Percentiles rank a stretch among this genome's conserved stretches.
phyloP scores from a whole-genome alignment of 2,888 invertebrate genomes.

The Agrochola lychnidis region DNA sequence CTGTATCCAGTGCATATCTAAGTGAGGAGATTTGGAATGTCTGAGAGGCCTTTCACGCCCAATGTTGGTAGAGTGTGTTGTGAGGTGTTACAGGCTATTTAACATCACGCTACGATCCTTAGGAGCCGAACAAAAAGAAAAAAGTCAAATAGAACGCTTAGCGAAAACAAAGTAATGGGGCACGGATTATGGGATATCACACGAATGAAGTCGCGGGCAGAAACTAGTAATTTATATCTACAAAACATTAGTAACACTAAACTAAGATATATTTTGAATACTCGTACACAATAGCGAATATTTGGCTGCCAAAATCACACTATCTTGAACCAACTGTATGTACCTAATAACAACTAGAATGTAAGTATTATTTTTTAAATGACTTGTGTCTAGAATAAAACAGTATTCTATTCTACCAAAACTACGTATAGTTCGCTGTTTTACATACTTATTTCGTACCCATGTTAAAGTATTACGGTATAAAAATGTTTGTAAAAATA shows the following conservation, averaged over 20 bases:
- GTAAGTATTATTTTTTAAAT: neutral
- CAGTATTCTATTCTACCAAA: neutral
- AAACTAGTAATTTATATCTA: neutral
- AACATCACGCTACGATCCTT: no score
- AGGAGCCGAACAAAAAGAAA: no score
- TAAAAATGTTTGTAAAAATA: conserved; percentile 33
- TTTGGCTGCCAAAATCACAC: neutral
- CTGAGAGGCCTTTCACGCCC: neutral
- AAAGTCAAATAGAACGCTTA: no score
- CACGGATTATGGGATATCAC: no score
- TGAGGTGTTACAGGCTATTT: no score
- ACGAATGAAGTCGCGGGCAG: no score
- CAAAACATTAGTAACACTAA: neutral
- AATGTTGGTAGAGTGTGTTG: neutral
- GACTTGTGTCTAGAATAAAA: neutral
- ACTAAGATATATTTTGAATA: neutral
- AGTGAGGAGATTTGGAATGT: neutral
- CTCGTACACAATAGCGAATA: neutral
- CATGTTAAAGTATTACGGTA: neutral
- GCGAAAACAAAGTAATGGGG: no score
- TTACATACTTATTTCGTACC: no score
- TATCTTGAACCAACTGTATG: neutral
- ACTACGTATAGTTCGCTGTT: no score
- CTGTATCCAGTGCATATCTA: neutral
- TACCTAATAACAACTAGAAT: neutral